A percentile compares a stretch with the other conserved stretches of the same genome.
Evolutionary conservation across 2,888 invertebrate genomes (phyloP).

Genomic region (Osmoderma eremita): DNA sequence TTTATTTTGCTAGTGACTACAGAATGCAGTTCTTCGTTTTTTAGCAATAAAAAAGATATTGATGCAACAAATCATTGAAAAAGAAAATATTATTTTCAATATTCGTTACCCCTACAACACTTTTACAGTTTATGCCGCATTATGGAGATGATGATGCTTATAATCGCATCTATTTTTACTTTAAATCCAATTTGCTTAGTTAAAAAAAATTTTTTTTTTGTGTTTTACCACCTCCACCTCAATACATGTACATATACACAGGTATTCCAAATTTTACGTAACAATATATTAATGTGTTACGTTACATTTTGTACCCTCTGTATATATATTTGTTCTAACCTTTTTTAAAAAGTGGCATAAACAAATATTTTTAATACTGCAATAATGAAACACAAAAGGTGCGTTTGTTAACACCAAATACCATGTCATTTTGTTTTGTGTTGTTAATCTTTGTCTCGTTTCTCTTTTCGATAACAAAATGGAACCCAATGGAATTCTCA

Average conservation of each 20-base stretch:
- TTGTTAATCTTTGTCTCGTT: background rate
- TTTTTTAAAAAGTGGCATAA: slow-evolving; percentile 22
- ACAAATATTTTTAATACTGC: slow-evolving; percentile 35
- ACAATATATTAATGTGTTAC: no score
- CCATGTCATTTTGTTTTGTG: background rate
- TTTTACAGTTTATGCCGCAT: slow-evolving; percentile 30
- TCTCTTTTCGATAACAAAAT: slow-evolving; percentile 5
- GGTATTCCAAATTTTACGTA: no score
- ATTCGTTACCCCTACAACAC: slow-evolving; percentile 35
- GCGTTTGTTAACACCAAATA: slow-evolving; percentile 9
- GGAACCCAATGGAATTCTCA: slow-evolving; percentile 20
- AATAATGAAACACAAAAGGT: slow-evolving; percentile 31
- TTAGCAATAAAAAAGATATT: slow-evolving; percentile 33
- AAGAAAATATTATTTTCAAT: slow-evolving; percentile 34
- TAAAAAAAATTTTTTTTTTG: no score
- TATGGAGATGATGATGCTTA: slow-evolving; percentile 2
- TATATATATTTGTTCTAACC: no score
- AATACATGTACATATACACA: no score
- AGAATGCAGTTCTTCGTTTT: background rate
- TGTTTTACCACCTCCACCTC: no score
- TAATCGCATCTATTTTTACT: no score
- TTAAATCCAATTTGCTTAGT: background rate
- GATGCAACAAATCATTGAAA: slow-evolving; percentile 37
- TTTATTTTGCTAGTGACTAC: slow-evolving; percentile 1
- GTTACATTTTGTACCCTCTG: no score